Evolutionary conservation across 2,113 vertebrate species (phyloP).

Genomic region (Thalassarche chlororhynchos): DNA sequence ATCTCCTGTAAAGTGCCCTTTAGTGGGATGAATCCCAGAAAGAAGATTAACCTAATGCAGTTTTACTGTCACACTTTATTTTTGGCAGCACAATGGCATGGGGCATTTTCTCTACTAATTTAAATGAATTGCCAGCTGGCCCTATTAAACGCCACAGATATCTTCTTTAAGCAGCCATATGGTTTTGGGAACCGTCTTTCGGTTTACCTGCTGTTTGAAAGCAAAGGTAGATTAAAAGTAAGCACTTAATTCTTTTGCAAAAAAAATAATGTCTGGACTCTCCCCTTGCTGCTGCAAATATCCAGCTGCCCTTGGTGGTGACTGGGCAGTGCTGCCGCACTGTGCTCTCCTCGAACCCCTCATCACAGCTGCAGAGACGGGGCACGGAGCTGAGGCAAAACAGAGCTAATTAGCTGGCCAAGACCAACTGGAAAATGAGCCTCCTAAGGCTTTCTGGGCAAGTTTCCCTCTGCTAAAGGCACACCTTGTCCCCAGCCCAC

Average conservation of each 20-base stretch:
- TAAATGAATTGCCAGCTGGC: background rate
- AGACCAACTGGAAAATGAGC: background rate
- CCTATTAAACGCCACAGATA: background rate
- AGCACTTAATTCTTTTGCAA: background rate
- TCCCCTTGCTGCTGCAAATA: background rate
- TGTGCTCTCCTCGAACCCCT: rapidly evolving
- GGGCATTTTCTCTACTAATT: background rate
- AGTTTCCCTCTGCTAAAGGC: background rate
- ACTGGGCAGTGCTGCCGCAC: background rate
- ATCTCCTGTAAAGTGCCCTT: background rate
- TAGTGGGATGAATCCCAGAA: background rate
- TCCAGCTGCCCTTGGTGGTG: background rate
- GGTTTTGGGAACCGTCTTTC: background rate
- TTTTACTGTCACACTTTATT: background rate
- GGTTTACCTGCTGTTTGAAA: background rate
- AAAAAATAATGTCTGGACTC: background rate
- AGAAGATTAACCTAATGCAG: background rate
- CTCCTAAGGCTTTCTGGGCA: background rate
- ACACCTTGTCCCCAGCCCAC: background rate
- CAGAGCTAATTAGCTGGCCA: background rate
- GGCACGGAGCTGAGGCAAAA: background rate
- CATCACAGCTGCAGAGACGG: rapidly evolving
- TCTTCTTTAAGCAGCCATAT: background rate
- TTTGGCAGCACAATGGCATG: background rate
- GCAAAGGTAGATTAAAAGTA: background rate